Base-by-base conservation (phyloP, 2,113 vertebrate species). In the Centropristis striata region DNA sequence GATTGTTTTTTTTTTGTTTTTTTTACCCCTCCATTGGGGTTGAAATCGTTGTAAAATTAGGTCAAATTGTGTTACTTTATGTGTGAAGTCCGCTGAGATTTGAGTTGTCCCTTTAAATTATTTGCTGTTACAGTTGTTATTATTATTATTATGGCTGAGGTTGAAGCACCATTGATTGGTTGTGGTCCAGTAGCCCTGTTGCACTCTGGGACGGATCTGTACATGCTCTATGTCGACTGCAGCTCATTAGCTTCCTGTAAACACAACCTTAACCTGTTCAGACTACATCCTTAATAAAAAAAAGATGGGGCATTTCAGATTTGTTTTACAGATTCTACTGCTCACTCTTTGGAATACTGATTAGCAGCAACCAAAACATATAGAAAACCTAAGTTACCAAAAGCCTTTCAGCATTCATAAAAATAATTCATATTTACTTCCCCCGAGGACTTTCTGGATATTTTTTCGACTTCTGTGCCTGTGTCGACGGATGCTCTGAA, bases 1-100 rank as follows among this genome's bases (percentile, higher is more conserved):
- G 88, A 95, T 92, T 83, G 57, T 86, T 57, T 36, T 37, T 75
- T 28, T n/a, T 92, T 78, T 60, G 28, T 36, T 78, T 61, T 75
- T 53, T 69, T 78, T 41, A 32, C 5, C 55, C 7, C 16, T 46
- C 28, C 7, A 2, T 46, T 3, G 14, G 21, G 60, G 58, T 71
- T 81, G 46, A 72, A 81, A 39, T 51, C 36, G 20, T 74, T 75
- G 41, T 75, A 41, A 71, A 23, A 49, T 60, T 21, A 79, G 41
- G 39, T 88, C 32, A 80, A 42, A 71, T 83, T 58, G 4, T 27
- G n/a, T 74, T 70, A 68, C 59, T 77, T 58, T 76, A 15, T 80
- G 25, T 80, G 28, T 60, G 63, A 53, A 46, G 18, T 76, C 44
- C 42, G 37, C 54, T 54, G 23, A 73, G 49, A 60, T 78, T 71